A percentile compares a stretch with the other conserved stretches of the same genome.
phyloP scores from a whole-genome alignment of 2,113 vertebrate genomes.

The Rhabdomys dilectus region DNA sequence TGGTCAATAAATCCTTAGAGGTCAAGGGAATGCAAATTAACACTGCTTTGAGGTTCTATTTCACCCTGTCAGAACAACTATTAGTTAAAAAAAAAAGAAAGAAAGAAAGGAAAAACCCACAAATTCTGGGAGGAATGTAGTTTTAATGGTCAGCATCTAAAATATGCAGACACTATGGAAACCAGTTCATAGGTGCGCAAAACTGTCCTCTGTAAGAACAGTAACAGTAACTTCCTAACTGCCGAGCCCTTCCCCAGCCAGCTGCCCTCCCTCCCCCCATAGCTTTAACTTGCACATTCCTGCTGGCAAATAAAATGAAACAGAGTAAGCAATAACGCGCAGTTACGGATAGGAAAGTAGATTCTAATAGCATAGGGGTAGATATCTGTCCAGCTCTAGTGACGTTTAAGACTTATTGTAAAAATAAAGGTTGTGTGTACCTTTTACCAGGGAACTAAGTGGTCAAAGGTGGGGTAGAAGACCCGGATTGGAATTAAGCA shows the following conservation, averaged over 20 bases:
- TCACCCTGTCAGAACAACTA: background rate
- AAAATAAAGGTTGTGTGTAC: too few species aligned
- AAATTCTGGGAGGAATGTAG: background rate
- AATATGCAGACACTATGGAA: background rate
- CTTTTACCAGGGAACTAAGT: too few species aligned
- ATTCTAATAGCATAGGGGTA: too few species aligned
- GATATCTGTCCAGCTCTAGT: too few species aligned
- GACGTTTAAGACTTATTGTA: too few species aligned
- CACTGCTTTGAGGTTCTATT: background rate
- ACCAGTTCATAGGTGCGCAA: background rate
- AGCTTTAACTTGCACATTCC: background rate
- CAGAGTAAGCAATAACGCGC: too few species aligned
- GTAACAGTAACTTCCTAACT: too few species aligned
- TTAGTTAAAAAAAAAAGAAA: background rate
- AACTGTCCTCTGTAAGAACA: background rate
- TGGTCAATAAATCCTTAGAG: background rate
- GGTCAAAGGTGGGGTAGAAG: too few species aligned
- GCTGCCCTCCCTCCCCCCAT: too few species aligned
- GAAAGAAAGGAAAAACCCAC: too few species aligned
- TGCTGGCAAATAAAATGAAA: background rate
- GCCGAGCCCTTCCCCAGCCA: background rate
- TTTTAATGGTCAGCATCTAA: background rate
- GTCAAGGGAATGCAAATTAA: background rate
- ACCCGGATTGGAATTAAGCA: too few species aligned
- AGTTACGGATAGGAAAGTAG: too few species aligned